Evolutionary conservation across 1,140 invertebrate species (phyloP).

Genomic region (Aphelinus atriplicis): DNA sequence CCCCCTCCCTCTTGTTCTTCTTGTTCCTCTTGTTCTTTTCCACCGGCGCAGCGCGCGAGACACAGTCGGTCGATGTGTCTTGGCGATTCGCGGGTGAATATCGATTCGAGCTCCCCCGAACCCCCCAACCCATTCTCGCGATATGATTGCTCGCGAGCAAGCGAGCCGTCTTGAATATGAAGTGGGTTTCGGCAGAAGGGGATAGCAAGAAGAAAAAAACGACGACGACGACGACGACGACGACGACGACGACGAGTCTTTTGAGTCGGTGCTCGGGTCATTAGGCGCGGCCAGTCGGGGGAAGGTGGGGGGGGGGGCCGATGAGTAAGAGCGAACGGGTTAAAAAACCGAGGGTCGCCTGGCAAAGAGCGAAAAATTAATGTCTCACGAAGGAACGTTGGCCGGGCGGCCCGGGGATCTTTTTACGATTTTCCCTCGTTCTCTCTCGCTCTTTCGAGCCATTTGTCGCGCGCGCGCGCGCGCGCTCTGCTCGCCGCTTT

Average conservation of each 20-base stretch:
- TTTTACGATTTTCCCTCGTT: conserved; percentile 62
- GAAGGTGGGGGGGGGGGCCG: conserved; percentile 44
- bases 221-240: conserved; percentile 9
- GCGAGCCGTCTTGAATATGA: too few relatives aligned
- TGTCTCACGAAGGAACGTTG: conserved; percentile 65
- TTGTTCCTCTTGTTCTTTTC: too few relatives aligned
- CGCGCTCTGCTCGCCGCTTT: neutral
- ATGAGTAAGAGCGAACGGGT: conserved; percentile 32
- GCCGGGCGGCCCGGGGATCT: conserved; percentile 38
- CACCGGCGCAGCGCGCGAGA: too few relatives aligned
- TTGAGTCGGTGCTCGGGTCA: conserved; percentile 54
- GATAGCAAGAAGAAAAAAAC: neutral
- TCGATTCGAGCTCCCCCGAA: too few relatives aligned
- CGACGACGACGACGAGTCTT: too few relatives aligned
- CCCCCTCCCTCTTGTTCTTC: too few relatives aligned
- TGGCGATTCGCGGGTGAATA: too few relatives aligned
- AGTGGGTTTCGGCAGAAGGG: too few relatives aligned
- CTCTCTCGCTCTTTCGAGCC: conserved; percentile 43
- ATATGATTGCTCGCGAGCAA: too few relatives aligned
- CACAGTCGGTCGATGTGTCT: too few relatives aligned
- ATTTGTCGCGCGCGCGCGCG: conserved; percentile 50
- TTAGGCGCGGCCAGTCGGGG: conserved; percentile 49
- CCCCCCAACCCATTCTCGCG: too few relatives aligned
- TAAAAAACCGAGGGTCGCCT: conserved; percentile 43
- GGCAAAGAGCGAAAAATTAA: conserved; percentile 64